Conservation (phyloP, 35 echinoderm and acorn worm species). For the Anneissia japonica region DNA sequence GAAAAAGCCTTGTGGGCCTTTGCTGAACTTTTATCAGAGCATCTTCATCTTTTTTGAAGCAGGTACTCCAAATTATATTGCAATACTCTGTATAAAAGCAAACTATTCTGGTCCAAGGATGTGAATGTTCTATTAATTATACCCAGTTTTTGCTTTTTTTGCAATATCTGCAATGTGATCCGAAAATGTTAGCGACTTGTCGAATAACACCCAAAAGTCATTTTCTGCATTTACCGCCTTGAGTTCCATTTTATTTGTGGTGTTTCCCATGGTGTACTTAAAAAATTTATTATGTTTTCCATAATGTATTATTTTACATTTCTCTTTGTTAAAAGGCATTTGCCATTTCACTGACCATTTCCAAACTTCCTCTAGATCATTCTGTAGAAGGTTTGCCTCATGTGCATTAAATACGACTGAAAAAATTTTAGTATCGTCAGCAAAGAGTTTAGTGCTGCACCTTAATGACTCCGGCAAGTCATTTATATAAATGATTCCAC, state of each 20-base stretch:
- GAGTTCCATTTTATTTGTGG: neutral
- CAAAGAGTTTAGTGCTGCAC: conserved; percentile 13
- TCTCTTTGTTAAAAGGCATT: neutral
- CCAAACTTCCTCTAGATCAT: neutral
- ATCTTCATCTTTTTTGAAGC: too few species aligned
- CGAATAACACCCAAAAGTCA: conserved; percentile 1
- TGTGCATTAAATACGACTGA: neutral
- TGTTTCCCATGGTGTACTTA: neutral
- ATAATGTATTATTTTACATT: conserved; percentile 21
- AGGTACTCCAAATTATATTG: too few species aligned
- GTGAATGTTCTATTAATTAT: too few species aligned
- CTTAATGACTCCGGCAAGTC: too few species aligned
- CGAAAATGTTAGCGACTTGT: neutral
- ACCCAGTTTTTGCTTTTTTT: too few species aligned
- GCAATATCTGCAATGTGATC: neutral
- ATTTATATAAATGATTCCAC: conserved; percentile 9
- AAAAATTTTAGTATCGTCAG: conserved; percentile 22
- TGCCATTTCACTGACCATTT: conserved; percentile 13
- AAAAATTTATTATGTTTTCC: neutral
- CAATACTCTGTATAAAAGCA: too few species aligned
- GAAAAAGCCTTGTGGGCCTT: too few species aligned
- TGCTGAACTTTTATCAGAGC: too few species aligned
- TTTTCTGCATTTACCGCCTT: neutral
- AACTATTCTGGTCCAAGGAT: too few species aligned
- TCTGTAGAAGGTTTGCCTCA: neutral